Base-by-base conservation (phyloP, 2,797 vertebrate species). In the Hemibagrus guttatus region DNA sequence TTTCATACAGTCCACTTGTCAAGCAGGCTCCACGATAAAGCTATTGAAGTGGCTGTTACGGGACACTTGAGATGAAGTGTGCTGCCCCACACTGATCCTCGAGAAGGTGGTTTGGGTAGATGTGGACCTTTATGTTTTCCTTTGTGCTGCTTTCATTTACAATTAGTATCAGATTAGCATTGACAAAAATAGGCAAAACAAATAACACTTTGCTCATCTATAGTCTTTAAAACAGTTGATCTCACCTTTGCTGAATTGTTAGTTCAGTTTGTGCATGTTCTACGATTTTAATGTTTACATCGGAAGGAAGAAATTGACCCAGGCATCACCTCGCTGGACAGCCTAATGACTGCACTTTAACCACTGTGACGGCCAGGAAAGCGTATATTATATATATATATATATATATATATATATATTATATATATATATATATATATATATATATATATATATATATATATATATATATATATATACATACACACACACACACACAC, bases 301-400 rank as follows among this genome's bases (percentile, higher is more conserved):
- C 58, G 79, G 46, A 89, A 84, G n/a, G 58, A 56, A 84, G 17
- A 89, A 83, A 87, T 78, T 90, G 87, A 90, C 89, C 91, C 26
- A 2, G 6, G 81, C 46, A 78, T 86, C 92, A 93, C 93, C 92
- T 92, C 88, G 84, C 71, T 89, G 85, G 92, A 94, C 93, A 92
- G 90, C 87, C 89, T 94, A 95, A 95, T 94, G 92, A 92, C 85
- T 87, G 88, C 88, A 93, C 93, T 93, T 93, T 94, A 92, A 93
- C 92, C 93, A 93, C 93, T 88, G 93, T 92, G 94, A 94, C 92
- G 93, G 93, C 92, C 94, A 91, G 94, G 94, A 94, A 93, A 92
- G 92, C 89, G 52, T 28, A 56, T n/a, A n/a, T n/a, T n/a, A n/a
- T n/a, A n/a, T n/a, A n/a, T n/a, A n/a, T n/a, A n/a, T n/a, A n/a